Conservation (phyloP, 2,113 vertebrate genomes). For the Pollimyrus isidori region DNA sequence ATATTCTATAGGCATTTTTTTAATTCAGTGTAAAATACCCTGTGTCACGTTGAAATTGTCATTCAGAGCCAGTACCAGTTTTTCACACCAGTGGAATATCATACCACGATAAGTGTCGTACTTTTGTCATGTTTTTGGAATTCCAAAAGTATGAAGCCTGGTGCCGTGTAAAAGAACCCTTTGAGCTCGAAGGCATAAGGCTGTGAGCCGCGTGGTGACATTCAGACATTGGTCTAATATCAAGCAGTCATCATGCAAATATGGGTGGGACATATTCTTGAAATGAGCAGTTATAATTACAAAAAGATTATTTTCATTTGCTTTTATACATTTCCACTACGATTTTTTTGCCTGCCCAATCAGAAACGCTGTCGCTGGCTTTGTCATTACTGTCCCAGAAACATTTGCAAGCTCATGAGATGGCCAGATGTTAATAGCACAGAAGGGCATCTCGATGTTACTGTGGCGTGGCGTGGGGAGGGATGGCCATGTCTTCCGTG, state of each 20-base stretch:
- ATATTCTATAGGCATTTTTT: not conserved
- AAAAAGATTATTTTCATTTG: not conserved
- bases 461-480: not conserved
- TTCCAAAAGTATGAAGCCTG: not conserved
- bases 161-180: not conserved
- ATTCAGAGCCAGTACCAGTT: not conserved
- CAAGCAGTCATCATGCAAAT: not conserved
- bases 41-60: not conserved
- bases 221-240: too few relatives aligned
- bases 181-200: not conserved
- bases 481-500: not conserved
- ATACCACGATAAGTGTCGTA: not conserved
- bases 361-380: not conserved
- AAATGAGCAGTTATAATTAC: not conserved
- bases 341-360: not conserved
- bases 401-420: not conserved
- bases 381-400: not conserved
- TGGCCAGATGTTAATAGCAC: not conserved
- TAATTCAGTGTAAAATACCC: not conserved
- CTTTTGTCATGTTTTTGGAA: not conserved
- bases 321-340: not conserved
- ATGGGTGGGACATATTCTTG: not conserved
- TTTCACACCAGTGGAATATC: not conserved
- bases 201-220: too few relatives aligned
- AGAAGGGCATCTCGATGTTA: not conserved